Evolutionary conservation across 2,113 vertebrate genomes (phyloP).

Genomic region (Zeus faber): DNA sequence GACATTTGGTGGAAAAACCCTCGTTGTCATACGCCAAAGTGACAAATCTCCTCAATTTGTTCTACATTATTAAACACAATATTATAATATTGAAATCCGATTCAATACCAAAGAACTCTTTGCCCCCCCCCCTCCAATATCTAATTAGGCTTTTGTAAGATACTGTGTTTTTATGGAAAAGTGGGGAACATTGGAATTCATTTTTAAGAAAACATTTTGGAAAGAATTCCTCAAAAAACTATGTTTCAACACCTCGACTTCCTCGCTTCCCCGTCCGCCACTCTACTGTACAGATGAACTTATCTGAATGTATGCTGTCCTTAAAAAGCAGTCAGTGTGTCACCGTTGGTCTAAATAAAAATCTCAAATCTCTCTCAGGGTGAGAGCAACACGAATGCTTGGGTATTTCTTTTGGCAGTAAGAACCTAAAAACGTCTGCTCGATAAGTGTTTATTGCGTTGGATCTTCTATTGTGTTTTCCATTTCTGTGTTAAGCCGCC

Average conservation of each 20-base stretch:
- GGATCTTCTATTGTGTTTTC: background rate
- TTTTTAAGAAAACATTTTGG: conserved; percentile 19
- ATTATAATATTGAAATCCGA: background rate
- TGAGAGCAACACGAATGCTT: conserved; percentile 22
- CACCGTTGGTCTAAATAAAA: conserved; percentile 75
- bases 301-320: conserved; percentile 73
- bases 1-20: no score
- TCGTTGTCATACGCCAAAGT: no score
- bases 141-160: no score
- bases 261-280: conserved; percentile 45
- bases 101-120: no score
- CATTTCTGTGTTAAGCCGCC: background rate
- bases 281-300: conserved; percentile 66
- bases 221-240: conserved; percentile 7
- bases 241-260: conserved; percentile 15
- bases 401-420: conserved; percentile 31
- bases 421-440: no score
- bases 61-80: background rate
- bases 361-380: conserved; percentile 47
- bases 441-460: background rate
- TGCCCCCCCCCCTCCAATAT: no score
- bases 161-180: background rate
- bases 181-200: conserved; percentile 6
- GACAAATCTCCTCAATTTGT: no score
- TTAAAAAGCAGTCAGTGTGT: conserved; percentile 66